Evolutionary conservation across 2,888 invertebrate species (phyloP), one percentile per base, ranked within the genome.

Genomic region (Ceramica pisi): DNA sequence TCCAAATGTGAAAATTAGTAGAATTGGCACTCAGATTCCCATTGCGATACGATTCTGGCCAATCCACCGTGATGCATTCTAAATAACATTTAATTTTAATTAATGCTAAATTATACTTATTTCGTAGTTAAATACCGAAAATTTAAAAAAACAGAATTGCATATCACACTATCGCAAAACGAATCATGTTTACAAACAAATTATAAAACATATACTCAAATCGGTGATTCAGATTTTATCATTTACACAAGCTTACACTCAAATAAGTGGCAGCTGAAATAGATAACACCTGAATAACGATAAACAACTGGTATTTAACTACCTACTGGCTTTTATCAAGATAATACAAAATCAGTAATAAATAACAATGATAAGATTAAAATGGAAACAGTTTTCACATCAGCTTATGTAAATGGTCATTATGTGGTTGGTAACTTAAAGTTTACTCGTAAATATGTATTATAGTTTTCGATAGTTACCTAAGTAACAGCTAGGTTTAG

Each of bases 281-380:
- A 73, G 77, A 80, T 82, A 78, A 76, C 60, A 38, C 26, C 10
- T 61, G 64, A 60, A 70, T 65, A 77, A 71, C 59, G 76, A 80
- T 75, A 83, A 72, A 68, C 69, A 65, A 68, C 23, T 59, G 59
- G 26, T 60, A 61, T 57, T 65, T 44, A 59, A 77, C 63, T 74
- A 44, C 6, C 10, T 44, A 53, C 35, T 8, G 46, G 14, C 44
- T 35, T 51, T 44, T 84, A 82, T 67, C 64, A 51, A 10, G 64
- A 81, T 83, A 71, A 64, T 68, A 66, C 50, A 57, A 57, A 74
- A 69, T 78, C 69, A 73, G 72, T 79, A 71, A 69, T 82, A 79
- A 75, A 82, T 70, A 70, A 73, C 38, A n/a, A 12, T 61, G 83
- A 84, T 84, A 80, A 79, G 53, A 71, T 75, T 72, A 60, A 53